Evolutionary conservation across 2,888 invertebrate species (phyloP).

Genomic region (Tetramorium bicarinatum): DNA sequence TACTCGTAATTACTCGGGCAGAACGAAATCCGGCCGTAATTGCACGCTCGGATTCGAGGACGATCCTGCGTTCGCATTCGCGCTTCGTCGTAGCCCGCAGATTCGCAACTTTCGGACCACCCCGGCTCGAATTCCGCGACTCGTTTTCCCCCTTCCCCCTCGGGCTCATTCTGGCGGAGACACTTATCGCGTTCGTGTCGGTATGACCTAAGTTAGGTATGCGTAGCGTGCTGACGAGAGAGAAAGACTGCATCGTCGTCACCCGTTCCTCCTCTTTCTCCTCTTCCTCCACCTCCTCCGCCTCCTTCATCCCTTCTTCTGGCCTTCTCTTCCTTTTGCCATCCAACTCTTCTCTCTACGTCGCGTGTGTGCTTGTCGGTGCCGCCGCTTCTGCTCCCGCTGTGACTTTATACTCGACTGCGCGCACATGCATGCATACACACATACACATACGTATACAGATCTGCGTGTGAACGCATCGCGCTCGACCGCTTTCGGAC

Average conservation of each 20-base stretch:
- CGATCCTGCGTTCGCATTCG: slow-evolving; percentile 12
- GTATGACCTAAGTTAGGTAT: slow-evolving; percentile 76
- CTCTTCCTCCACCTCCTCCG: slow-evolving; percentile 13
- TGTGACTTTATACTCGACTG: slow-evolving; percentile 66
- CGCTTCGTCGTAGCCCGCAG: slow-evolving; percentile 35
- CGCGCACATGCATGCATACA: slow-evolving; percentile 3
- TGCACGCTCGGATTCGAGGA: slow-evolving; percentile 38
- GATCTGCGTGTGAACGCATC: slow-evolving; percentile 20
- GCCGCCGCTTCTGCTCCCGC: slow-evolving; percentile 71
- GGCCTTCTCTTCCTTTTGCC: slow-evolving; percentile 31
- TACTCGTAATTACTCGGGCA: slow-evolving; percentile 35
- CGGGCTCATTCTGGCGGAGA: slow-evolving; percentile 62
- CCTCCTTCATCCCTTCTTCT: not conserved
- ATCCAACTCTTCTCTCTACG: slow-evolving; percentile 25
- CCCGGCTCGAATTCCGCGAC: slow-evolving; percentile 77
- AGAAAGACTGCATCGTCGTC: slow-evolving; percentile 56
- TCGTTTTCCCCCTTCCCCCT: slow-evolving; percentile 63
- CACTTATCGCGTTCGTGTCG: slow-evolving; percentile 78
- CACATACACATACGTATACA: not conserved
- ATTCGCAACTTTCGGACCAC: slow-evolving; percentile 77
- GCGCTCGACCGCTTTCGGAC: slow-evolving; percentile 52
- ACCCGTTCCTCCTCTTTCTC: slow-evolving; percentile 39
- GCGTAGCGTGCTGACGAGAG: slow-evolving; percentile 56
- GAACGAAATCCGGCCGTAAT: slow-evolving; percentile 38
- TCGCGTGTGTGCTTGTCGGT: slow-evolving; percentile 72